Percentiles rank a stretch among this genome's conserved stretches.
Evolutionary conservation across 35 echinoderm and acorn worm species (phyloP).

Genomic region (Strongylocentrotus purpuratus): DNA sequence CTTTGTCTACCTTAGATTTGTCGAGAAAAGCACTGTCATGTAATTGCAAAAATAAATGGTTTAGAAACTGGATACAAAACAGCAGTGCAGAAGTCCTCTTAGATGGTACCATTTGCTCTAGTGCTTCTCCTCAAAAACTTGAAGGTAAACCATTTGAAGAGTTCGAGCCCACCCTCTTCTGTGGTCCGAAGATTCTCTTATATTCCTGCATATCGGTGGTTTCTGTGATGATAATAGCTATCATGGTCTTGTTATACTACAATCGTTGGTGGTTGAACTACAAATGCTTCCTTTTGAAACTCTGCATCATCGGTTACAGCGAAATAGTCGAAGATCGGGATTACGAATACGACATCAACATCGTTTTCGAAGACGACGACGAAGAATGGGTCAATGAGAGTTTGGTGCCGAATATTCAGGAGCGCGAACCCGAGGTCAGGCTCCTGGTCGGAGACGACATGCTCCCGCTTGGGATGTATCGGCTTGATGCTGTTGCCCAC

Average conservation of each 20-base stretch:
- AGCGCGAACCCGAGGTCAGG: not conserved
- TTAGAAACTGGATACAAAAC: slow-evolving; percentile 6
- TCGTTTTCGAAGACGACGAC: slow-evolving; percentile 22
- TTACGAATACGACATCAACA: slow-evolving; percentile 30
- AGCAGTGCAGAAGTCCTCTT: not conserved
- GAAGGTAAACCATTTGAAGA: not conserved
- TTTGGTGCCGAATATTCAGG: not conserved
- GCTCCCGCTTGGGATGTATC: slow-evolving; percentile 10
- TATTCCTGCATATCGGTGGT: not conserved
- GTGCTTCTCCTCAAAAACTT: not conserved
- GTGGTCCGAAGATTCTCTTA: not conserved
- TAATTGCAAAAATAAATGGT: slow-evolving; percentile 34
- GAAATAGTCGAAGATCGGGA: not conserved
- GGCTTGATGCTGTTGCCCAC: not conserved
- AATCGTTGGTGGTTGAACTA: slow-evolving; percentile 37
- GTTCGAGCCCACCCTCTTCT: not conserved
- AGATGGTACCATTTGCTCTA: not conserved
- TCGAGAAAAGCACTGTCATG: not conserved
- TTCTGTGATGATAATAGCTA: not conserved
- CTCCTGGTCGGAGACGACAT: slow-evolving; percentile 23
- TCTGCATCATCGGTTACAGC: slow-evolving; percentile 36
- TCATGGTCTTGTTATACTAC: not conserved
- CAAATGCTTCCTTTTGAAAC: slow-evolving; percentile 36
- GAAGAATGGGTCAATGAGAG: slow-evolving; percentile 36
- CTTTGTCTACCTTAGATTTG: not conserved